Evolutionary conservation across 2,113 vertebrate species (phyloP).

Genomic region (Melanotaenia duboulayi): DNA sequence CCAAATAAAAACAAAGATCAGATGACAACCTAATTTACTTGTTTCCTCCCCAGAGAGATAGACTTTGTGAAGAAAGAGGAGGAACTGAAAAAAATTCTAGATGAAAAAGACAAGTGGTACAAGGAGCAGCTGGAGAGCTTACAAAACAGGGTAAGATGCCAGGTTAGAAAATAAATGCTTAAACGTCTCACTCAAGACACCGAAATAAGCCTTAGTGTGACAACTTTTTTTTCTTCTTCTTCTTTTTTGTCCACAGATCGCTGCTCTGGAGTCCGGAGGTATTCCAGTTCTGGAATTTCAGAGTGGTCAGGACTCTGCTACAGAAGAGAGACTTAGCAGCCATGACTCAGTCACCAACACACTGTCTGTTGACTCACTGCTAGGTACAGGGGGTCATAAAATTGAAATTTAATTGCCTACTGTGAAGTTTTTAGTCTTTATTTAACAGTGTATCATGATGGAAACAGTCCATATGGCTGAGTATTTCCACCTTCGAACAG

Average conservation of each 20-base stretch:
- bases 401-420: neutral
- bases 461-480: neutral
- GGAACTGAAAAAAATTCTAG: constrained; percentile 84
- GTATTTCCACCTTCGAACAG: no score
- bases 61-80: constrained; percentile 92
- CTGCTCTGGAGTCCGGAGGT: constrained; percentile 78
- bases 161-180: neutral
- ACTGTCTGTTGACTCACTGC: constrained; percentile 74
- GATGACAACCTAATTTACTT: constrained; percentile 16
- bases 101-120: constrained; percentile 87
- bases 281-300: constrained; percentile 20
- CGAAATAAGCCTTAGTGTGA: constrained; percentile 9
- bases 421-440: neutral
- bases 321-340: constrained; percentile 48
- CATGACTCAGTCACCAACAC: constrained; percentile 66
- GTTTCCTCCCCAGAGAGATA: constrained; percentile 83
- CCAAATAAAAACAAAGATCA: constrained; percentile 16
- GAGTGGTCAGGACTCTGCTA: constrained; percentile 23
- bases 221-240: neutral
- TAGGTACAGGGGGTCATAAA: constrained; percentile 55
- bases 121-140: constrained; percentile 84
- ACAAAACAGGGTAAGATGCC: constrained; percentile 84
- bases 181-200: neutral
- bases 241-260: constrained; percentile 77
- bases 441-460: neutral